phyloP scores from a whole-genome alignment of 2,797 vertebrate species.

The Hydrophis major region DNA sequence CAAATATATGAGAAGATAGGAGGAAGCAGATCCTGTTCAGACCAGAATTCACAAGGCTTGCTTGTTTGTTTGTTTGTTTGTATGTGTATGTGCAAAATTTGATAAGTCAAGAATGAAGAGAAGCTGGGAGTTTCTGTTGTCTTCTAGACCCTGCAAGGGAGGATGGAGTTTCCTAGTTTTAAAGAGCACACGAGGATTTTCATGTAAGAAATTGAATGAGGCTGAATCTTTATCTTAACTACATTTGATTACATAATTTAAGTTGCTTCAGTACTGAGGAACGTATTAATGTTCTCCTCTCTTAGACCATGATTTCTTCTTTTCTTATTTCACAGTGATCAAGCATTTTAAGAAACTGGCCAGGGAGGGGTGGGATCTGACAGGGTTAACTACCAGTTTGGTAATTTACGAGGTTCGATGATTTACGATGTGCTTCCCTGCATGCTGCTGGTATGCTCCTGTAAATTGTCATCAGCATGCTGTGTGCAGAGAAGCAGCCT shows the following conservation, averaged over 20 bases:
- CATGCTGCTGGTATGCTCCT: accelerated
- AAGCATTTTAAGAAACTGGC: neutral
- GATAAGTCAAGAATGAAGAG: neutral
- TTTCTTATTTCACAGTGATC: neutral
- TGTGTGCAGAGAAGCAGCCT: no score
- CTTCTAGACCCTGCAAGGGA: neutral
- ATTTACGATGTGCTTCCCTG: no score
- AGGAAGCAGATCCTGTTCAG: slow-evolving; percentile 17
- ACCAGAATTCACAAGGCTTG: slow-evolving; percentile 56
- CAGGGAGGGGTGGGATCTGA: neutral
- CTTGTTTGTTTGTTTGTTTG: slow-evolving; percentile 57
- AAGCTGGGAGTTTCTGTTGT: slow-evolving; percentile 4
- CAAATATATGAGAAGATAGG: slow-evolving; percentile 32
- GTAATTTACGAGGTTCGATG: no score
- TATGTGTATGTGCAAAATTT: slow-evolving; percentile 26
- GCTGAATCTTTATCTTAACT: neutral
- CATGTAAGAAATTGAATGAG: neutral
- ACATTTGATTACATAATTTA: neutral
- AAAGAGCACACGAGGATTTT: neutral
- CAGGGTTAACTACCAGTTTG: no score
- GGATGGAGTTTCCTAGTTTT: neutral
- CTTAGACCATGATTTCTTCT: neutral
- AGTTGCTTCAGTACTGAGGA: neutral
- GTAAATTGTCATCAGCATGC: no score
- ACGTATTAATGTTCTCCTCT: neutral